A percentile compares a stretch with the other conserved stretches of the same genome.
Conservation (phyloP, 2,888 invertebrate species). For the Drosophila sordidapex region DNA sequence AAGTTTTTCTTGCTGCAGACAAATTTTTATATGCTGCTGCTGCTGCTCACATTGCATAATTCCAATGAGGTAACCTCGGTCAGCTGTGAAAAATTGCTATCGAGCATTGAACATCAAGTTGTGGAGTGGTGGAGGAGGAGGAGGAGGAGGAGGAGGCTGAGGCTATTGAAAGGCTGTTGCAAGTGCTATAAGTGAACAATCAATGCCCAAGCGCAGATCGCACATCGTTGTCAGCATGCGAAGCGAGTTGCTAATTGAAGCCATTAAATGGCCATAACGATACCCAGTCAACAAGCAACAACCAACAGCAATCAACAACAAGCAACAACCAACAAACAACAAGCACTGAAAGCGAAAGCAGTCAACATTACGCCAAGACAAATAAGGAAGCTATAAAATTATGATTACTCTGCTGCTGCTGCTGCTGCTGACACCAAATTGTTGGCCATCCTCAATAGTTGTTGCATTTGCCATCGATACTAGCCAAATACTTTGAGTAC, state of each 20-base stretch:
- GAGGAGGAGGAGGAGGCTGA: neutral
- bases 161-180: slow-evolving; percentile 13
- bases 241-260: slow-evolving; percentile 74
- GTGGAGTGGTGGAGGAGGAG: slow-evolving; percentile 4
- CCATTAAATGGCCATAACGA: slow-evolving; percentile 64
- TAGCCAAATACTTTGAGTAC: slow-evolving; percentile 29
- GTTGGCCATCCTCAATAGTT: slow-evolving; percentile 48
- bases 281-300: slow-evolving; percentile 13
- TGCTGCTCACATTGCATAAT: slow-evolving; percentile 59
- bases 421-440: slow-evolving; percentile 1
- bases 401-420: slow-evolving; percentile 54
- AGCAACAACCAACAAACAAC: neutral
- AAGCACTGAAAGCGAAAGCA: slow-evolving; percentile 66
- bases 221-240: slow-evolving; percentile 75
- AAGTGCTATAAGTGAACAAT: slow-evolving; percentile 39
- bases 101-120: slow-evolving; percentile 1
- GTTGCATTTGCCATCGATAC: slow-evolving; percentile 20
- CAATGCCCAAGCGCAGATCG: slow-evolving; percentile 60
- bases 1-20: slow-evolving; percentile 52
- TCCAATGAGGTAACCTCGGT: slow-evolving; percentile 66
- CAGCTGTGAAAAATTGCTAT: slow-evolving; percentile 67
- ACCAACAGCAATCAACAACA: neutral
- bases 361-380: slow-evolving; percentile 33
- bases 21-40: slow-evolving; percentile 59
- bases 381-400: slow-evolving; percentile 78